These are phyloP conservation scores for Salvelinus alpinus DNA, from an alignment of 2,113 vertebrate genomes.

Conservation along the genomic window DNA sequence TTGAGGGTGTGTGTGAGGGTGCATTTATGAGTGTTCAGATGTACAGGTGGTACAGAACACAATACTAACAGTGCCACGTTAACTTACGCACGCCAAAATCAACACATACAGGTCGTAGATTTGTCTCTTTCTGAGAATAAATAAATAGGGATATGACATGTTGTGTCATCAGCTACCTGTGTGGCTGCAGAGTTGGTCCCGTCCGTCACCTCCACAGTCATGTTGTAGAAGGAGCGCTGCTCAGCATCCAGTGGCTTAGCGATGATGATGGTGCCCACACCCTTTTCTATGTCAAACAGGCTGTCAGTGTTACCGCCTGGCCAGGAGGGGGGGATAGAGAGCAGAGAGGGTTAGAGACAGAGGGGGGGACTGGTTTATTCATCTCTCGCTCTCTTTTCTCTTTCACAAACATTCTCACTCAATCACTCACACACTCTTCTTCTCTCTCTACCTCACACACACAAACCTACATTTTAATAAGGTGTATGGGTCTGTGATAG, in stretches of 20 bases:
- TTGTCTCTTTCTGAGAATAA: no score
- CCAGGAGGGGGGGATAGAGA: slow-evolving; percentile 31
- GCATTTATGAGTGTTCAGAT: no score
- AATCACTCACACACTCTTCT: no score
- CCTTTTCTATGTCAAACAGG: slow-evolving; percentile 89
- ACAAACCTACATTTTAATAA: not conserved
- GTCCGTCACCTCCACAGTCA: slow-evolving; percentile 93
- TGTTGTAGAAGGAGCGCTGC: slow-evolving; percentile 89
- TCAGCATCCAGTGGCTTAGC: slow-evolving; percentile 93
- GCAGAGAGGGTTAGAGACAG: slow-evolving; percentile 8
- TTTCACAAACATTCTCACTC: no score
- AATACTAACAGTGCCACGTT: no score
- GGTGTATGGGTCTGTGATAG: not conserved
- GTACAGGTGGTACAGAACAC: no score
- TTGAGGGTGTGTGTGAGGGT: no score
- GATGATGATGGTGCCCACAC: slow-evolving; percentile 92
- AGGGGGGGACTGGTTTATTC: not conserved
- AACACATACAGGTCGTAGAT: no score
- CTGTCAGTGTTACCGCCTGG: slow-evolving; percentile 92
- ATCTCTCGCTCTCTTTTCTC: no score
- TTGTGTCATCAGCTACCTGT: slow-evolving; percentile 74
- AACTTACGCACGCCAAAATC: no score
- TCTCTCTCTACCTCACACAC: not conserved
- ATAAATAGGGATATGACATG: not conserved
- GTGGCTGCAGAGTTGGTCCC: slow-evolving; percentile 85